Evolutionary conservation across 2,888 invertebrate genomes (phyloP), one percentile per base, ranked within the genome.

Genomic region (Dugesia japonica): DNA sequence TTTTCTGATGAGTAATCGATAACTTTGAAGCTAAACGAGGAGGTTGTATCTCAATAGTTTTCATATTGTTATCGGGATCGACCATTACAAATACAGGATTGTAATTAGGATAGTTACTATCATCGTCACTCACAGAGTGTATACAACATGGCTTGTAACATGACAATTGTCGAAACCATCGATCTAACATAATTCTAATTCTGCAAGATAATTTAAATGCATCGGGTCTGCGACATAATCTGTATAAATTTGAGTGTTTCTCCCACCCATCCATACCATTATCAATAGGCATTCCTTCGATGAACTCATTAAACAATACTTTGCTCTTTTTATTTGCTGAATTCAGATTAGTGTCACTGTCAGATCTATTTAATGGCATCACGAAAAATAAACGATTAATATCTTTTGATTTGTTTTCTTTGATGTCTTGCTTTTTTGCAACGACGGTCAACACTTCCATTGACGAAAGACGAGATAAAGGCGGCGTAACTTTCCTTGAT

Each of bases 251-350:
- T 4, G 56, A n/a, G 56, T 56, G 4, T 23, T 56, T 56, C 56
- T 4, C 56, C 56, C 56, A 56, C 7, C 56, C 56, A 56, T 56
- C 56, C 56, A 56, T 56, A 7, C 56, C 56, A n/a, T 56, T 56
- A n/a, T 56, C 56, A 23, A 56, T 56, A n/a, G 56, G 56, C 56
- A 56, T 56, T n/a, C 56, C 56, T 56, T 56, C 56, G 17, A 56
- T 56, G 23, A 13, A 56, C n/a, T 56, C 56, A 23, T 56, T 4
- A 23, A 56, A 56, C 4, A 23, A 9, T 23, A 56, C 56, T n/a
- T 56, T 56, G 1, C 7, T 56, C 23, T n/a, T n/a, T 23, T 56
- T 56, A n/a, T 56, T 56, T 1, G 4, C 17, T 1, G 9, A 13
- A 7, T 4, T 13, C 1, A 20, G 1, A 7, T 13, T 4, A 56